Conservation (phyloP, 2,888 invertebrate genomes). For the Abrostola tripartita region DNA sequence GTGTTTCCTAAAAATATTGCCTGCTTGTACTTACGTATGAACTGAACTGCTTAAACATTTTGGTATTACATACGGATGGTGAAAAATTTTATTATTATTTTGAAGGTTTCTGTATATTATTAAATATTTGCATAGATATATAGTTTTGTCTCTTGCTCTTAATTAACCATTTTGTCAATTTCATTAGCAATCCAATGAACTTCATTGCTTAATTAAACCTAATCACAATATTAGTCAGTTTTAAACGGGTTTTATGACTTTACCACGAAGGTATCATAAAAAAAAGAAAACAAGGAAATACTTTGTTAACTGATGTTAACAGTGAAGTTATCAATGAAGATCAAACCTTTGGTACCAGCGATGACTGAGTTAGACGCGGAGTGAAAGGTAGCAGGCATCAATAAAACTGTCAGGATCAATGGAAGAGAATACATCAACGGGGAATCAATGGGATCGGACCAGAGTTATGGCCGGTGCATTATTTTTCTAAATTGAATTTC, state of each 20-base stretch:
- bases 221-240: too few species aligned
- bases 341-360: conserved; percentile 1
- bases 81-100: neutral
- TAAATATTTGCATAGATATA: too few species aligned
- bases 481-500: conserved; percentile 37
- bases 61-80: neutral
- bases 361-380: conserved; percentile 7
- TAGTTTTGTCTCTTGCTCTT: too few species aligned
- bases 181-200: too few species aligned
- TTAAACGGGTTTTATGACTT: too few species aligned
- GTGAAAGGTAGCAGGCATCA: conserved; percentile 21
- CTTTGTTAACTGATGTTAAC: too few species aligned
- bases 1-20: conserved; percentile 24
- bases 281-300: too few species aligned
- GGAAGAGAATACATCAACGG: conserved; percentile 25
- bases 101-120: too few species aligned
- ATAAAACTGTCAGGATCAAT: conserved; percentile 35
- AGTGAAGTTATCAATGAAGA: neutral
- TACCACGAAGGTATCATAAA: too few species aligned
- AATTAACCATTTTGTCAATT: too few species aligned
- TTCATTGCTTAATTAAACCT: too few species aligned
- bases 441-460: conserved; percentile 34
- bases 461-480: conserved; percentile 27
- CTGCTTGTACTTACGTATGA: neutral
- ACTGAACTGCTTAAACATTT: neutral